Conservation (phyloP, 2,888 invertebrate genomes). For the Resseliella maxima region DNA sequence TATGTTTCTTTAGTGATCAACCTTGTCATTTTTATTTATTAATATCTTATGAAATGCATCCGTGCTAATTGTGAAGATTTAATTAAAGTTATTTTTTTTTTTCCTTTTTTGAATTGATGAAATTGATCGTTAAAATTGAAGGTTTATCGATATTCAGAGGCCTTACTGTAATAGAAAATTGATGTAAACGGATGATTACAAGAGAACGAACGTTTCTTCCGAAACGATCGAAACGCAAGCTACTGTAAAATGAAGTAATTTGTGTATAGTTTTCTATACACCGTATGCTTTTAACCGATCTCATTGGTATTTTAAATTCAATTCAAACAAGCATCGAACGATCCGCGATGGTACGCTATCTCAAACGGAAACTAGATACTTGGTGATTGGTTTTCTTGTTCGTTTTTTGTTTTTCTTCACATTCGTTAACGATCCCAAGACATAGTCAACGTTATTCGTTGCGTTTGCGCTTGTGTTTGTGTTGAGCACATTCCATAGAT, state of each 20-base stretch:
- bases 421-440: not conserved
- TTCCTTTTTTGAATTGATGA: not conserved
- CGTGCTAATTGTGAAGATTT: not conserved
- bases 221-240: not conserved
- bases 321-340: not conserved
- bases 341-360: not conserved
- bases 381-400: slow-evolving; percentile 11
- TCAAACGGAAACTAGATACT: slow-evolving; percentile 27
- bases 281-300: too few species aligned
- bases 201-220: slow-evolving; percentile 49
- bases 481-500: not conserved
- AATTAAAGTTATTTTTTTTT: not conserved
- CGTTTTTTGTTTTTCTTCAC: not conserved
- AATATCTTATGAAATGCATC: not conserved
- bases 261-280: not conserved
- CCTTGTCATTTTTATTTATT: not conserved
- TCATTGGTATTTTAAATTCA: too few species aligned
- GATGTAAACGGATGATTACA: slow-evolving; percentile 21
- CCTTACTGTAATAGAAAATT: slow-evolving; percentile 19
- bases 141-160: not conserved
- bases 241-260: not conserved
- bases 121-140: not conserved
- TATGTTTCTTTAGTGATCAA: not conserved
- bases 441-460: not conserved
- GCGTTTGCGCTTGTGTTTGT: slow-evolving; percentile 7